phyloP scores from a whole-genome alignment of 2,797 vertebrate species.

The Sebastes cheni region DNA sequence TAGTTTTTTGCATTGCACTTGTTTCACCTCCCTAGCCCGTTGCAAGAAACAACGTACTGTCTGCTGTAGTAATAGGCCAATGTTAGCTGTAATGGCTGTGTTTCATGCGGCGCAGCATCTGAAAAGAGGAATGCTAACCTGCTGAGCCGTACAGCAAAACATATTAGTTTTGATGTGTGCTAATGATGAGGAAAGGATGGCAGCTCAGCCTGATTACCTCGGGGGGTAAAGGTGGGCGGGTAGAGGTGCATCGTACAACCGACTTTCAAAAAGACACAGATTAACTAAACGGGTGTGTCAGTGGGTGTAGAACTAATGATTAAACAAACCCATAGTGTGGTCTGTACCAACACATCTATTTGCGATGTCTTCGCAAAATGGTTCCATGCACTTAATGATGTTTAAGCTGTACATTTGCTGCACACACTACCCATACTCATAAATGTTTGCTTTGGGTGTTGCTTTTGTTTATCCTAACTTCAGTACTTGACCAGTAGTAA shows the following conservation, averaged over 20 bases:
- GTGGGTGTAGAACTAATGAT: slow-evolving; percentile 9
- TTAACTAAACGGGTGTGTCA: slow-evolving; percentile 18
- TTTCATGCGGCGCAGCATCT: slow-evolving; percentile 48
- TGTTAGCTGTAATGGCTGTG: slow-evolving; percentile 42
- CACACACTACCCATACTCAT: neutral
- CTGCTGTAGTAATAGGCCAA: slow-evolving; percentile 9
- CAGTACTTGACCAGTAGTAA: neutral
- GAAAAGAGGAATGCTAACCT: slow-evolving; percentile 69
- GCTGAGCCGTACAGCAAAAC: slow-evolving; percentile 65
- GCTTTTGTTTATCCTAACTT: neutral
- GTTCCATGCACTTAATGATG: neutral
- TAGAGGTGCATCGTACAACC: slow-evolving; percentile 12
- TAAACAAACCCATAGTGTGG: slow-evolving; percentile 8
- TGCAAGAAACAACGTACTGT: slow-evolving; percentile 7
- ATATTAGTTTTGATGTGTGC: slow-evolving; percentile 70
- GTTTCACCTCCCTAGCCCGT: neutral
- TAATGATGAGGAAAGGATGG: slow-evolving; percentile 71
- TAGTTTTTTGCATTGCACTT: neutral
- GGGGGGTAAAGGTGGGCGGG: slow-evolving; percentile 36
- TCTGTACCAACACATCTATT: neutral
- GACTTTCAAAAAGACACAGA: slow-evolving; percentile 21
- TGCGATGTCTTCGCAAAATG: neutral
- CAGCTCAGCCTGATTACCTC: slow-evolving; percentile 38
- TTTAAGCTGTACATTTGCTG: neutral
- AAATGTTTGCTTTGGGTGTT: neutral